phyloP scores from a whole-genome alignment of 2,113 vertebrate genomes.

The Equus przewalskii region DNA sequence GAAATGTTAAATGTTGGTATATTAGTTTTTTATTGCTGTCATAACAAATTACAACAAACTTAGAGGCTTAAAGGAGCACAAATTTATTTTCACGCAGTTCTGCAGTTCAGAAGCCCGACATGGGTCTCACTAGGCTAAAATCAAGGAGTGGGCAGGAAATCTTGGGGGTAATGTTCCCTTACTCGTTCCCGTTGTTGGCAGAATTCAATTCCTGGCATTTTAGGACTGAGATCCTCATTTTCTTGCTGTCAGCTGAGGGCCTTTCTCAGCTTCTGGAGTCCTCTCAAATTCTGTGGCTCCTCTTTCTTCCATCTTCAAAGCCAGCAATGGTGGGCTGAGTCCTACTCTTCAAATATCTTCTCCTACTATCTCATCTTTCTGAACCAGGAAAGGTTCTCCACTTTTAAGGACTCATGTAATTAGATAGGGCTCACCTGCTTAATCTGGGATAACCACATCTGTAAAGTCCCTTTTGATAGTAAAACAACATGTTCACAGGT shows the following conservation, averaged over 20 bases:
- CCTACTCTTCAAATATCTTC: neutral
- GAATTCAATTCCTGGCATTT: neutral
- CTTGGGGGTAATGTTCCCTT: neutral
- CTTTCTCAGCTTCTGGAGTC: neutral
- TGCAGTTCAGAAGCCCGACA: neutral
- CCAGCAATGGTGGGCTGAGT: neutral
- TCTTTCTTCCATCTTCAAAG: neutral
- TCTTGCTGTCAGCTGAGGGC: neutral
- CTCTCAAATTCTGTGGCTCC: neutral
- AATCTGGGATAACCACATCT: neutral
- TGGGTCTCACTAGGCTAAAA: neutral
- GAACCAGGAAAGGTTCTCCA: neutral
- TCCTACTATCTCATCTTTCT: neutral
- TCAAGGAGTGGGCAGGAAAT: neutral
- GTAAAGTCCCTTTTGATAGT: neutral
- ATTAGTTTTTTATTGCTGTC: neutral
- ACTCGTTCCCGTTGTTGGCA: neutral
- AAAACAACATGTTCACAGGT: neutral
- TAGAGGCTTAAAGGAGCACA: neutral
- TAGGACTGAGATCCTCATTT: neutral
- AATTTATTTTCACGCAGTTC: neutral
- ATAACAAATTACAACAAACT: neutral
- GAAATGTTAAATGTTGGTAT: neutral
- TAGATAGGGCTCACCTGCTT: neutral
- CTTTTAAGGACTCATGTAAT: neutral